phyloP scores from a whole-genome alignment of 2,888 invertebrate species.

The Periphyllus acericola region DNA sequence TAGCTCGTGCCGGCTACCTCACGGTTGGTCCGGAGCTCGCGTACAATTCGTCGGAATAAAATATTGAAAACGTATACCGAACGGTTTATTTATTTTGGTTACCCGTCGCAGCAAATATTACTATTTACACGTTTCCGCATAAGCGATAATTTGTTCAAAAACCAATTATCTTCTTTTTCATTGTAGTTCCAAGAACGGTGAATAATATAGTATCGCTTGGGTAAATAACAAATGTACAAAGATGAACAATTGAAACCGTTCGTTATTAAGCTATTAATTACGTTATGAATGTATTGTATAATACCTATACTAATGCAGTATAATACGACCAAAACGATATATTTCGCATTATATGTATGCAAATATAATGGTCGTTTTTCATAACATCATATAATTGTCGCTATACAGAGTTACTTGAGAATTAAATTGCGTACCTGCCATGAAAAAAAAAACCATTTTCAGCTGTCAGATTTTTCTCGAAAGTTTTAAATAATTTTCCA shows the following conservation, averaged over 20 bases:
- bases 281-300: too few relatives aligned
- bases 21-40: too few relatives aligned
- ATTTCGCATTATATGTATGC: background rate
- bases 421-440: background rate
- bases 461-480: constrained; percentile 12
- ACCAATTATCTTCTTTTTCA: too few relatives aligned
- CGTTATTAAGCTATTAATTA: too few relatives aligned
- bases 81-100: background rate
- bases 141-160: too few relatives aligned
- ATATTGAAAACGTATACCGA: background rate
- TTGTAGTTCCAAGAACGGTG: too few relatives aligned
- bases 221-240: too few relatives aligned
- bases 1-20: background rate
- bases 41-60: background rate
- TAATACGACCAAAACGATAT: background rate
- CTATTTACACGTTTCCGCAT: too few relatives aligned
- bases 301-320: too few relatives aligned
- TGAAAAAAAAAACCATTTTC: constrained; percentile 1
- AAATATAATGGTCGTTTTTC: background rate
- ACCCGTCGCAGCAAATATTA: background rate
- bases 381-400: background rate
- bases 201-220: too few relatives aligned
- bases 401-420: background rate
- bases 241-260: too few relatives aligned
- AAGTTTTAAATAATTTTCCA: constrained; percentile 8